phyloP scores from a whole-genome alignment of 2,797 vertebrate genomes.

The Lutra lutra region DNA sequence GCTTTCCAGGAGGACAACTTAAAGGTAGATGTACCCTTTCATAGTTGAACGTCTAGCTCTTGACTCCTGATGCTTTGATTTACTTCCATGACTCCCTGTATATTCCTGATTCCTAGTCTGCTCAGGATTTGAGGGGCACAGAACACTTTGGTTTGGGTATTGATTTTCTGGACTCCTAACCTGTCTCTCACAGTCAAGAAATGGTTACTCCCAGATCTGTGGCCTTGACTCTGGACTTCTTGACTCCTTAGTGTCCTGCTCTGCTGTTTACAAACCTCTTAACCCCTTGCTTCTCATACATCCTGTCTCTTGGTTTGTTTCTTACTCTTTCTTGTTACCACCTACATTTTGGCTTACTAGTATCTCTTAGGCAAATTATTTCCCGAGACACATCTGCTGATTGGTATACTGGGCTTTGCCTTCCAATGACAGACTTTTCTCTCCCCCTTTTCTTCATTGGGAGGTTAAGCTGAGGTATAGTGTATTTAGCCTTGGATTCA shows the following conservation, averaged over 20 bases:
- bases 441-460: background rate
- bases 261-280: background rate
- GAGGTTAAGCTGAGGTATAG: background rate
- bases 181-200: background rate
- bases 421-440: background rate
- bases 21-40: background rate
- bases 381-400: background rate
- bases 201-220: background rate
- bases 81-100: background rate
- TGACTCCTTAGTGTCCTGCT: background rate
- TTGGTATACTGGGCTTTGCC: background rate
- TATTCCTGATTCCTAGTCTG: background rate
- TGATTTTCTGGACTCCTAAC: conserved; percentile 32
- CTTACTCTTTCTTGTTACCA: background rate
- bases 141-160: background rate
- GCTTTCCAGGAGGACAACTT: background rate
- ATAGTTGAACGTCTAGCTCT: background rate
- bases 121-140: background rate
- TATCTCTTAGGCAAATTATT: conserved; percentile 36
- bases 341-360: background rate
- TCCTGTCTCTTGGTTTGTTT: background rate
- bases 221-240: background rate
- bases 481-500: background rate
- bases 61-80: background rate
- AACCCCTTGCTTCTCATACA: background rate